These are phyloP conservation scores for Menidia beryllina DNA, from an alignment of 2,113 vertebrate species.

Conservation along the genomic window DNA sequence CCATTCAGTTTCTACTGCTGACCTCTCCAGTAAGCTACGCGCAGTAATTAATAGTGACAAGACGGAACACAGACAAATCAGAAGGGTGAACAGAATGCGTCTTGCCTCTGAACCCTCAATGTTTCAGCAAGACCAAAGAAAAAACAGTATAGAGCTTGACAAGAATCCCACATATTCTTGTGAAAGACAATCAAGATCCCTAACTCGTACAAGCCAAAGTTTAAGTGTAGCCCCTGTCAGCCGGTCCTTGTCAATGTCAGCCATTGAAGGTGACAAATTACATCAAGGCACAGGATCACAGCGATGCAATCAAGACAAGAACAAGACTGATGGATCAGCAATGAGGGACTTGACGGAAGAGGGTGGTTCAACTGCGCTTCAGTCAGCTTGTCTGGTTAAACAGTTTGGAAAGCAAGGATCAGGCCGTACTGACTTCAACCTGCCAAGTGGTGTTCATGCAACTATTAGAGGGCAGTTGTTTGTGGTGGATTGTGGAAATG, in stretches of 20 bases:
- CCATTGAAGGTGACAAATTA: constrained; percentile 65
- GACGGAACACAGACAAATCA: constrained; percentile 44
- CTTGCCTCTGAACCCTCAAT: constrained; percentile 52
- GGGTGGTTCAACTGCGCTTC: constrained; percentile 43
- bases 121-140: constrained; percentile 33
- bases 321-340: constrained; percentile 39
- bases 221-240: constrained; percentile 54
- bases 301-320: constrained; percentile 35
- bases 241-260: constrained; percentile 76
- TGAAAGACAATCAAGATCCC: constrained; percentile 50
- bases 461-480: constrained; percentile 81
- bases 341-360: constrained; percentile 56
- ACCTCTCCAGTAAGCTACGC: constrained; percentile 66
- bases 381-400: constrained; percentile 74
- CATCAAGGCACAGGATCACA: constrained; percentile 37
- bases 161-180: constrained; percentile 2
- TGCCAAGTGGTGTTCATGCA: constrained; percentile 83
- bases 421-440: constrained; percentile 82
- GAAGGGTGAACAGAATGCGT: constrained; percentile 62
- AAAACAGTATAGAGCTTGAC: constrained; percentile 24
- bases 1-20: constrained; percentile 69
- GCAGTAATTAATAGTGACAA: constrained; percentile 50
- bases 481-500: constrained; percentile 86
- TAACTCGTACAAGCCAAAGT: constrained; percentile 20
- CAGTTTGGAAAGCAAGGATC: constrained; percentile 86